Evolutionary conservation across 2,888 invertebrate species (phyloP), one percentile per base, ranked within the genome.

Genomic region (Lithophane ornitopus): DNA sequence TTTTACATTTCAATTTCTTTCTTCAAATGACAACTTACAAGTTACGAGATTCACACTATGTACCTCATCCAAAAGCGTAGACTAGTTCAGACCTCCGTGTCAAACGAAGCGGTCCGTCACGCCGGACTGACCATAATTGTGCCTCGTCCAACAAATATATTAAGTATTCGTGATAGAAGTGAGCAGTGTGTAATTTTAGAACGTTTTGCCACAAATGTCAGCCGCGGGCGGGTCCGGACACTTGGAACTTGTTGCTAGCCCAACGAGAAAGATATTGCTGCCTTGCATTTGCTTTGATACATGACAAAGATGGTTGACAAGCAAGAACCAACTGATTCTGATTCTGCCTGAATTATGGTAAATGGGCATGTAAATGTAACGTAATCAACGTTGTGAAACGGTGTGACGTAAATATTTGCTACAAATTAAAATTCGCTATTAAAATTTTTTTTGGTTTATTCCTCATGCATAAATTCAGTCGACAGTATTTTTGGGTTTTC

Each of bases 101-200:
- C 87, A 91, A 92, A 82, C 91, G 89, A 90, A 93, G 91, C 94
- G 92, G 89, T 81, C 87, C 93, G 94, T 94, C 93, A 94, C 92
- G 94, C 89, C 89, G 90, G 88, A 90, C 92, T 93, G 94, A 79
- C 89, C 92, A 91, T 92, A 93, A 94, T 93, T 93, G 93, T 92
- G 88, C 89, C 89, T 89, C 89, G 89, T 88, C 93, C 93, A 90
- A 93, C 93, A 94, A 94, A 94, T 93, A 92, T 93, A 94, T 94
- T 94, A 94, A 93, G 92, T 93, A 92, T 93, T 93, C 92, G 91
- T 92, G 91, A 93, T 94, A 92, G 90, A 90, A 90, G 88, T 89
- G 87, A 83, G 76, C 82, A 85, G 85, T 93, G 88, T 94, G 91
- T 94, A 93, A 94, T 94, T 94, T 93, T 90, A 90, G 88, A 93